Percentiles rank a stretch among this genome's conserved stretches.
phyloP scores from a whole-genome alignment of 1,140 invertebrate genomes.

The Drosophila sp. region DNA sequence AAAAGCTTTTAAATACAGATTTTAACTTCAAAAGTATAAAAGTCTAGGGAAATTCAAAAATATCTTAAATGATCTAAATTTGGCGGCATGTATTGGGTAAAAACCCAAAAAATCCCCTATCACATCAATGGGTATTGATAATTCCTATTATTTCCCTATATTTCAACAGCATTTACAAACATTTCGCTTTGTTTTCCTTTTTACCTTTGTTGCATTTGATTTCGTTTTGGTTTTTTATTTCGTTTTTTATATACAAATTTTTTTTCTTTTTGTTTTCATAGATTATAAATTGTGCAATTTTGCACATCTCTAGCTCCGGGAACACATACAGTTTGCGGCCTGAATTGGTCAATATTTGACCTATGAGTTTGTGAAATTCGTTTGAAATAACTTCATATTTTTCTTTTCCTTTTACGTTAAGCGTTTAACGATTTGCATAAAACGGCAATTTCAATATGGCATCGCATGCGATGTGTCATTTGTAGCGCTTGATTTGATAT shows the following conservation, averaged over 20 bases:
- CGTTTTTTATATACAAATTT: too few species aligned
- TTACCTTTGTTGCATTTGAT: constrained; percentile 10
- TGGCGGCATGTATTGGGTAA: too few species aligned
- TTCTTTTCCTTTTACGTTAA: constrained; percentile 2
- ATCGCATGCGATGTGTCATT: constrained; percentile 34
- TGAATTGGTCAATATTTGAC: constrained; percentile 61
- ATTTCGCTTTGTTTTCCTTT: constrained; percentile 28
- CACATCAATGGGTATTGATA: too few species aligned
- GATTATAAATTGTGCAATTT: constrained; percentile 48
- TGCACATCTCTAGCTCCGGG: constrained; percentile 33
- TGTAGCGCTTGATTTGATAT: background rate
- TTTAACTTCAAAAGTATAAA: too few species aligned
- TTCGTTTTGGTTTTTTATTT: constrained; percentile 7
- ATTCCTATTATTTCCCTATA: constrained; percentile 26
- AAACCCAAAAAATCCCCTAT: too few species aligned
- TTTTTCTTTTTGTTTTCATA: background rate
- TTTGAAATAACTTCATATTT: constrained; percentile 18
- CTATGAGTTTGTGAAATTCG: constrained; percentile 64
- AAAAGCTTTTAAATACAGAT: too few species aligned
- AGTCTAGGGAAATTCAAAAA: too few species aligned
- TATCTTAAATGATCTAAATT: too few species aligned
- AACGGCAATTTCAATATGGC: constrained; percentile 57
- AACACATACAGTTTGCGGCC: constrained; percentile 16
- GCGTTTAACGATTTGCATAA: constrained; percentile 65
- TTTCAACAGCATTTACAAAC: constrained; percentile 35